Evolutionary conservation across 2,888 invertebrate genomes (phyloP), one percentile per base, ranked within the genome.

Genomic region (Nemotelus pantherinus): DNA sequence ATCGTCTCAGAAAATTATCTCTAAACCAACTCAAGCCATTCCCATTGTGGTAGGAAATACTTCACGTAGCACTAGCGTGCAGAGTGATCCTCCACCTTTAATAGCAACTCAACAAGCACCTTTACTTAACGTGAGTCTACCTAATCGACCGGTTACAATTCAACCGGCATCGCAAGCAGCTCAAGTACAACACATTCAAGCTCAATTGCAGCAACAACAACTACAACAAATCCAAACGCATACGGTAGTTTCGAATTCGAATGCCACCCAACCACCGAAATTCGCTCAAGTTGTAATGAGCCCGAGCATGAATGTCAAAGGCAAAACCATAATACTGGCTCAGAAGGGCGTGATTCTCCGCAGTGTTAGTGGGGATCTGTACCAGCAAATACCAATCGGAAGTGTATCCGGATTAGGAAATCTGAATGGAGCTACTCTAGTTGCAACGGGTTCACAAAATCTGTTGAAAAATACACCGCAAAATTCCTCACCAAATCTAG

Each of bases 301-400:
- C 0, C 83, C 82, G 39, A 68, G 82, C 80, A 77, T 82, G 82
- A 86, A 85, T 79, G 85, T 86, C 2, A 87, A 87, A 76, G 82
- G 82, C 4, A 87, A 87, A 81, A 87, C 87, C 2, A 87, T 87
- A 48, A 86, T 87, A 80, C 82, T 87, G 45, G 85, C 87, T 3
- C 86, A 86, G 65, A 87, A 87, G 80, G 87, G 87, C 45, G 86
- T 87, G 2, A 86, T 87, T 48, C 80, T 87, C 77, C 84, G 87
- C 2, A 87, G 85, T 77, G 87, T 87, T 76, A 87, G 87, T 2
- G 85, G 86, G 2, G 87, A 86, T 76, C 85, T 87, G 82, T 87
- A 86, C 80, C 87, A 87, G 76, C 87, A 86, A 80, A 87, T 87
- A 79, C 87, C 87, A 7, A 85, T 87, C n/a, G 85, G 86, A 60